Evolutionary conservation across 2,797 vertebrate genomes (phyloP), one percentile per base, ranked within the genome.

Genomic region (Myiotriccus ornatus): DNA sequence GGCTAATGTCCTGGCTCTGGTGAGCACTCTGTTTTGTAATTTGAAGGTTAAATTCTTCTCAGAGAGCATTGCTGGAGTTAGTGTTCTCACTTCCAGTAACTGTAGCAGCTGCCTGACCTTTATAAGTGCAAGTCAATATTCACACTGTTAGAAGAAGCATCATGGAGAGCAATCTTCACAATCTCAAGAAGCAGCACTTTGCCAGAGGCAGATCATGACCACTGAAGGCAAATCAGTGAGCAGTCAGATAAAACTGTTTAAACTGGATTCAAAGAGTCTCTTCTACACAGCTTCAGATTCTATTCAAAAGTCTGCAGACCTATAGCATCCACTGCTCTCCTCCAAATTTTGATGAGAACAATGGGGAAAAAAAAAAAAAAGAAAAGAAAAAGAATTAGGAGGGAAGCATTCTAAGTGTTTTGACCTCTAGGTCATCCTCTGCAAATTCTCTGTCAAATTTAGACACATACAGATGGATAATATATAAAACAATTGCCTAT

Each of bases 91-190:
- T 97, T 87, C 81, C 86, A 85, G 89, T 91, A 96, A 94, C 94
- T 96, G 90, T 84, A 92, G 87, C 90, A 98, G 89, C 77, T 96
- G 93, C 64, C 91, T 96, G 97, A 98, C 96, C 98, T 98, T 97
- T 97, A 3, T 89, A 97, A 97, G 89, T 94, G 57, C 74, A 95
- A 97, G 96, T 96, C 96, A 97, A 92, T 97, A 97, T 94, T 97
- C 93, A 23, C 83, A 83, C 78, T 95, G 93, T 92, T 95, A 95
- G 94, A 96, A 75, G 71, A 34, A 96, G 64, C 70, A 85, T 90
- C 37, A 13, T 91, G 83, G 90, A 93, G 80, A 88, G 89, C 91
- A 88, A 95, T 97, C 91, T 97, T 94, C 93, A 94, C 88, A 91
- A 95, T 93, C 91, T 84, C 21, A 17, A 87, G 50, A 70, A 97